Evolutionary conservation across 2,797 vertebrate species (phyloP), one percentile per base, ranked within the genome.

Genomic region (Taenioides sp.): DNA sequence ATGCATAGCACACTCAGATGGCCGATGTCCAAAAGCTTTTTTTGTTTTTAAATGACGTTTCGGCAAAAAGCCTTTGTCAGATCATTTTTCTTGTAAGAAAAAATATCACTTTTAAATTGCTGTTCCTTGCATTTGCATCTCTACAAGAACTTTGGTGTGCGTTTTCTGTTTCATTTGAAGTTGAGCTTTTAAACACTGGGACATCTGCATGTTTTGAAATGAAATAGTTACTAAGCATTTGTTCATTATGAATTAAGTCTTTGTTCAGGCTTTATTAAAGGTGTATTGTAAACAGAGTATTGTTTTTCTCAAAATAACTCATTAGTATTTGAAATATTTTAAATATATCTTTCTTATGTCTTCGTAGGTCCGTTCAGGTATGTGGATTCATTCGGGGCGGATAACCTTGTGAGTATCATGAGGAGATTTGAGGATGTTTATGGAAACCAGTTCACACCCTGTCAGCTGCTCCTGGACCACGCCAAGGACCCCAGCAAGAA

Each of bases 381-480:
- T 0, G 54, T 91, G 0, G 96, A 97, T 78, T 86, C 89, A 0
- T 93, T 91, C 0, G 94, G 95, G 0, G 95, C 96, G 11, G 89
- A 85, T 77, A 90, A 90, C 73, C 63, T 96, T 0, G 94, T 96
- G 71, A 92, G 93, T 82, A 94, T 90, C 68, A 94, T 96, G 92
- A 90, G 83, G 12, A 93, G 91, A 77, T 97, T 93, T 0, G 95
- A 96, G 74, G 92, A 91, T 0, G 89, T 90, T 59, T 97, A 95
- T 0, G 95, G 95, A 55, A 91, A 85, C 64, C 93, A 92, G 73
- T 97, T 97, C 89, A 94, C 93, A 0, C 95, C 96, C 0, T 96
- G 96, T 86, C 95, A 95, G 87, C 91, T 97, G 66, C 90, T 96
- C 31, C 70, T 95, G 16, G 95, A 97, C 88, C 85, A 96, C 0